phyloP scores from a whole-genome alignment of 2,888 invertebrate species.

The Oscheius sp. region DNA sequence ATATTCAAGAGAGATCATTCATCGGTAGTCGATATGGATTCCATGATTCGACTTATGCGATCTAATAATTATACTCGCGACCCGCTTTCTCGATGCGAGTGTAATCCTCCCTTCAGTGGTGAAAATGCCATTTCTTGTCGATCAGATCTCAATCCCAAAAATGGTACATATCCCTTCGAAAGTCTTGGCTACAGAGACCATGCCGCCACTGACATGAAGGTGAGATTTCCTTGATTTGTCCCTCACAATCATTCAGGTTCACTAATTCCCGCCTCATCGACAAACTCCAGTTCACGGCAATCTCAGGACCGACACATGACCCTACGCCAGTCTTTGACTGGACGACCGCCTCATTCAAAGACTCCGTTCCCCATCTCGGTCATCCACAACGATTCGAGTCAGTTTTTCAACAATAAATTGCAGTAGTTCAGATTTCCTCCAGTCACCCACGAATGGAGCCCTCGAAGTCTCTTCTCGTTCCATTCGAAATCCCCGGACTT shows the following conservation, averaged over 20 bases:
- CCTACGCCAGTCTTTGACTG: conserved; percentile 82
- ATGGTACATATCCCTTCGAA: conserved; percentile 82
- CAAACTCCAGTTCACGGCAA: conserved; percentile 77
- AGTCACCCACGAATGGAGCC: conserved; percentile 44
- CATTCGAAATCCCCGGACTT: background rate
- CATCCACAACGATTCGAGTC: conserved; percentile 51
- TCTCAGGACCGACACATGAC: conserved; percentile 78
- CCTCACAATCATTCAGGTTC: conserved; percentile 46
- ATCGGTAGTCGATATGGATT: conserved; percentile 77
- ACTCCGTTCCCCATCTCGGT: conserved; percentile 51
- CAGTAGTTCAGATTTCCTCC: conserved; percentile 45
- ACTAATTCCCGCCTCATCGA: conserved; percentile 65
- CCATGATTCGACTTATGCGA: conserved; percentile 79
- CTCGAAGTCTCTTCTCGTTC: conserved; percentile 8
- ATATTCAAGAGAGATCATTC: conserved; percentile 77
- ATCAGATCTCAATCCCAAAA: conserved; percentile 81
- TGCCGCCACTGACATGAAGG: conserved; percentile 82
- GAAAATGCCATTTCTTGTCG: conserved; percentile 82
- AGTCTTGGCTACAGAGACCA: conserved; percentile 80
- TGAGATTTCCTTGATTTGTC: conserved; percentile 63
- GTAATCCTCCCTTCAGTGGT: conserved; percentile 81
- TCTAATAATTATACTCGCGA: conserved; percentile 75
- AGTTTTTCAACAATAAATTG: background rate
- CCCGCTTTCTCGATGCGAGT: conserved; percentile 80
- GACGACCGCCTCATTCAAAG: conserved; percentile 80